These are phyloP conservation scores for Drosophila micromelanica DNA, from an alignment of 1,140 invertebrate genomes.

Conservation along the genomic window DNA sequence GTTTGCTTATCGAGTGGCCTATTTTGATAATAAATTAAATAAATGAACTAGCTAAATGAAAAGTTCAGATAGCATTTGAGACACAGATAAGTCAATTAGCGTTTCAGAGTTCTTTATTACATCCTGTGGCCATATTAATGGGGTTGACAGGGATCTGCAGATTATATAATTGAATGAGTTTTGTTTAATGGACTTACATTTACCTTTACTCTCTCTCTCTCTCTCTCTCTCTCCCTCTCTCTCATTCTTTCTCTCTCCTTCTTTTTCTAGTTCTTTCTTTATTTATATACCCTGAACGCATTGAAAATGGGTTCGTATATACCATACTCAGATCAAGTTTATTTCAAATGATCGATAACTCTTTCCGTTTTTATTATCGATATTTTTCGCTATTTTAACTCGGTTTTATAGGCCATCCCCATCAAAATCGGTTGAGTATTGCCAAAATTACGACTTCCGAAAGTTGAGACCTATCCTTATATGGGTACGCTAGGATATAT, in stretches of 20 bases:
- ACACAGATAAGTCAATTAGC: conserved; percentile 13
- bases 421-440: too few species aligned
- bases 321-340: too few species aligned
- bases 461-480: too few species aligned
- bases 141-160: too few species aligned
- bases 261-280: not conserved
- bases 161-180: not conserved
- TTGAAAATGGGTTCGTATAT: too few species aligned
- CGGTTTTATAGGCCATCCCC: too few species aligned
- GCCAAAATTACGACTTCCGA: too few species aligned
- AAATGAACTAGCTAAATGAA: conserved; percentile 43
- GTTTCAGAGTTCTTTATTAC: not conserved
- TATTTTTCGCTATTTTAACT: too few species aligned
- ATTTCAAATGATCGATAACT: not conserved
- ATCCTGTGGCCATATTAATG: not conserved
- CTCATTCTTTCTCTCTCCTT: not conserved
- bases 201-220: not conserved
- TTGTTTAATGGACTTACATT: too few species aligned
- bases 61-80: not conserved
- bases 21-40: conserved; percentile 50
- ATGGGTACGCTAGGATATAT: too few species aligned
- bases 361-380: not conserved
- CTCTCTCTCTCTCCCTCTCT: not conserved
- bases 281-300: not conserved
- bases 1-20: conserved; percentile 37